Percentiles rank a stretch among this genome's conserved stretches.
phyloP scores from a whole-genome alignment of 2,888 invertebrate genomes.

The Drosophila setosimentum region DNA sequence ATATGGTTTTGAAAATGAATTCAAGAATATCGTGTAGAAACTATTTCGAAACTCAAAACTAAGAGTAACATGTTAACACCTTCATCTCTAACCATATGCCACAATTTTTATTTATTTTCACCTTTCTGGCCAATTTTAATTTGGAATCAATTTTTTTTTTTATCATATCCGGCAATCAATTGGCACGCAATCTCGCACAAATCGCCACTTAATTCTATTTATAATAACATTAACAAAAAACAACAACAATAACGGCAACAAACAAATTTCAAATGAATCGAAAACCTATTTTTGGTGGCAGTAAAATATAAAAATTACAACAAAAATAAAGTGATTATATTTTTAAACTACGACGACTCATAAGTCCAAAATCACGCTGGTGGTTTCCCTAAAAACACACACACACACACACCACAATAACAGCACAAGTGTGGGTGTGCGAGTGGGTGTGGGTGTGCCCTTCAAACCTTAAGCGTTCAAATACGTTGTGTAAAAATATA shows the following conservation, averaged over 20 bases:
- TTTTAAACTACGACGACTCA: constrained; percentile 59
- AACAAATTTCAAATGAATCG: constrained; percentile 67
- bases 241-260: constrained; percentile 35
- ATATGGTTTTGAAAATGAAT: neutral
- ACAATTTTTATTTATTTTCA: neutral
- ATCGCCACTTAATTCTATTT: constrained; percentile 80
- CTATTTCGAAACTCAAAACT: neutral
- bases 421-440: constrained; percentile 23
- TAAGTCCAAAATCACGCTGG: constrained; percentile 29
- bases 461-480: constrained; percentile 40
- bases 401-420: constrained; percentile 12
- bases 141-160: constrained; percentile 17
- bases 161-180: constrained; percentile 79
- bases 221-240: constrained; percentile 62
- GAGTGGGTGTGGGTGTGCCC: constrained; percentile 44
- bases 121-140: constrained; percentile 5
- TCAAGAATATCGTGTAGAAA: neutral
- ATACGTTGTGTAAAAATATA: constrained; percentile 25
- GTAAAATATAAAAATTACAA: constrained; percentile 4
- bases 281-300: constrained; percentile 70
- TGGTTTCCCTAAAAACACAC: constrained; percentile 55
- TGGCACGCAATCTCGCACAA: constrained; percentile 77
- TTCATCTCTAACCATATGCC: neutral
- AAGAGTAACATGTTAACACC: neutral
- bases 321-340: constrained; percentile 53